A percentile compares a stretch with the other conserved stretches of the same genome.
These are phyloP conservation scores for Ophioninae sp. DNA, from an alignment of 2,888 invertebrate species.

Conservation along the genomic window DNA sequence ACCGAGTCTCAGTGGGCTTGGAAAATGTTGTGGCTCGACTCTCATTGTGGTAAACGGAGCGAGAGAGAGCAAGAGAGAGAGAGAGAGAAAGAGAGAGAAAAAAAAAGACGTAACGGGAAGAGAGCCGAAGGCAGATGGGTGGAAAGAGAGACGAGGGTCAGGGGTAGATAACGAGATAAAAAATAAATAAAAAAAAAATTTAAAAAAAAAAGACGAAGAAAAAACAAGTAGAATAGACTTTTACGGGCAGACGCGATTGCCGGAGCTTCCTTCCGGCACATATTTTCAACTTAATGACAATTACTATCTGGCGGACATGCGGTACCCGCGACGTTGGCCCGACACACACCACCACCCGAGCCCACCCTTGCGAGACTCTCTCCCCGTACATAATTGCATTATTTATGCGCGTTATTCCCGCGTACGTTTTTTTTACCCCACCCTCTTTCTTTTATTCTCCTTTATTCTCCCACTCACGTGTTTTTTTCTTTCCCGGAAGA, in stretches of 20 bases:
- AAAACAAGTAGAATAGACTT: slow-evolving; percentile 37
- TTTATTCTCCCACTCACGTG: slow-evolving; percentile 6
- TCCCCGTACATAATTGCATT: slow-evolving; percentile 70
- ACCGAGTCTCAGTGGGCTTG: slow-evolving; percentile 17
- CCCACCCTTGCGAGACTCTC: slow-evolving; percentile 40
- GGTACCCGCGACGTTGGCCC: slow-evolving; percentile 48
- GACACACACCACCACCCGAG: slow-evolving; percentile 7
- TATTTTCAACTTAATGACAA: slow-evolving; percentile 76
- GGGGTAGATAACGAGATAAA: slow-evolving; percentile 58
- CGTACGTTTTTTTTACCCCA: slow-evolving; percentile 35
- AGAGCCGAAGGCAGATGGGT: background rate
- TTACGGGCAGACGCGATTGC: slow-evolving; percentile 67
- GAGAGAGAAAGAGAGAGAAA: slow-evolving; percentile 55
- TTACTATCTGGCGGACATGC: slow-evolving; percentile 73
- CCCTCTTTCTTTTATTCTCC: slow-evolving; percentile 37
- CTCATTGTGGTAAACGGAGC: slow-evolving; percentile 37
- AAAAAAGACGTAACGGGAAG: slow-evolving; percentile 32
- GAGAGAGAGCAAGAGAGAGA: slow-evolving; percentile 38
- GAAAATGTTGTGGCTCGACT: slow-evolving; percentile 36
- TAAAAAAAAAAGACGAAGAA: slow-evolving; percentile 30
- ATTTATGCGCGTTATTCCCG: slow-evolving; percentile 65
- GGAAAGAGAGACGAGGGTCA: slow-evolving; percentile 16
- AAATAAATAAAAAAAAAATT: slow-evolving; percentile 23
- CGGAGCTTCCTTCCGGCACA: slow-evolving; percentile 73
- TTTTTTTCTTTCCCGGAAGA: slow-evolving; percentile 29